Conservation (phyloP, 2,888 invertebrate genomes). For the Cordilura impudica region DNA sequence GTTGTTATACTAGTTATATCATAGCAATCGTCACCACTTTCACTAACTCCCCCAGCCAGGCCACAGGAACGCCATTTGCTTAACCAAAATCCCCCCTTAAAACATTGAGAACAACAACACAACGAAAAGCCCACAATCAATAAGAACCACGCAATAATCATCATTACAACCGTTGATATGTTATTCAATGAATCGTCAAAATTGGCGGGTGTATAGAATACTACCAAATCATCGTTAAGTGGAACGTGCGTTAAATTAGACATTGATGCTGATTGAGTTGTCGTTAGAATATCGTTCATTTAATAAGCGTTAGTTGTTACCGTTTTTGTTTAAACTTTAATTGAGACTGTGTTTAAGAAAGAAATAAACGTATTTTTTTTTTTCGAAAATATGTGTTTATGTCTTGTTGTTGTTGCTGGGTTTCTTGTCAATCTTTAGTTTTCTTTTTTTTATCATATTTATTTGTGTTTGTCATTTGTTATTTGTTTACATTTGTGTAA, state of each 20-base stretch:
- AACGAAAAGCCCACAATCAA: conserved; percentile 73
- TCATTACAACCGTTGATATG: conserved; percentile 62
- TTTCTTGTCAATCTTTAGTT: conserved; percentile 32
- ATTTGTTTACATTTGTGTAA: conserved; percentile 46
- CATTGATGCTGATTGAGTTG: conserved; percentile 4
- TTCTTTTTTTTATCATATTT: conserved; percentile 18
- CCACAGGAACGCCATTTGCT: conserved; percentile 49
- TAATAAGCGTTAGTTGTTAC: conserved; percentile 6
- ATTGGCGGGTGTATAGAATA: neutral
- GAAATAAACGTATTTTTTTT: neutral
- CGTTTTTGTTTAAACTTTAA: conserved; percentile 44
- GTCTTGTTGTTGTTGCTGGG: neutral
- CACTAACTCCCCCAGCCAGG: conserved; percentile 47
- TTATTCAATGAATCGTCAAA: conserved; percentile 33
- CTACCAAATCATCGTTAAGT: conserved; percentile 20
- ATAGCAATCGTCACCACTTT: conserved; percentile 48
- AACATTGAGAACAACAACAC: conserved; percentile 75
- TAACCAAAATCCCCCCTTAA: conserved; percentile 59
- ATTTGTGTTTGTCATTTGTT: conserved; percentile 35
- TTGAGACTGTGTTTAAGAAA: conserved; percentile 38
- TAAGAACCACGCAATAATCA: conserved; percentile 74
- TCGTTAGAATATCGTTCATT: neutral
- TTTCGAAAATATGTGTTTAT: neutral
- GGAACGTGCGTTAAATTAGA: conserved; percentile 13
- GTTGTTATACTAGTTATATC: conserved; percentile 33